phyloP scores from a whole-genome alignment of 2,113 vertebrate species.

The Craseonycteris thonglongyai region DNA sequence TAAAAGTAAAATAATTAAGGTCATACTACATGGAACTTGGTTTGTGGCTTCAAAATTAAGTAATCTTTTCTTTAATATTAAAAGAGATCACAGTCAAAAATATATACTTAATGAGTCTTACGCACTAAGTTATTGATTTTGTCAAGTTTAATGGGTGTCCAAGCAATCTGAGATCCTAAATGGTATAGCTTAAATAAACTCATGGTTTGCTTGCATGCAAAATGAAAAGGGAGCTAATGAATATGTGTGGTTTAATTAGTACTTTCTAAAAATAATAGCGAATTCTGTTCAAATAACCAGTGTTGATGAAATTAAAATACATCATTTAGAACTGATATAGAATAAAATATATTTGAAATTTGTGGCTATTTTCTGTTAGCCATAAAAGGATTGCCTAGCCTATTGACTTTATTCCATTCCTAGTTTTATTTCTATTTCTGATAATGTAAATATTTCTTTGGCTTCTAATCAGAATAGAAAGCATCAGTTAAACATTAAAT shows the following conservation, averaged over 20 bases:
- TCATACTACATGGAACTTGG: background rate
- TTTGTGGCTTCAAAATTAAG: constrained; percentile 37
- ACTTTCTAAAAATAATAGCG: constrained; percentile 28
- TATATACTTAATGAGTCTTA: background rate
- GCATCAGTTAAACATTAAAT: constrained; percentile 11
- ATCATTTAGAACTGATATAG: constrained; percentile 1
- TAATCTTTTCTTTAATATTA: background rate
- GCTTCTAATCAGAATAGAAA: constrained; percentile 4
- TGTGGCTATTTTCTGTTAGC: background rate
- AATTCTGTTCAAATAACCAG: constrained; percentile 15
- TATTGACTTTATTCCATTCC: constrained; percentile 13
- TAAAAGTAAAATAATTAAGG: background rate
- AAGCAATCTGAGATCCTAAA: constrained; percentile 39
- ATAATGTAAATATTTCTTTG: constrained; percentile 25
- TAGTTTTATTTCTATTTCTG: constrained; percentile 12
- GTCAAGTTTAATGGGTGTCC: constrained; percentile 10
- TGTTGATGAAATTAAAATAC: background rate
- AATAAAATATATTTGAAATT: constrained; percentile 23
- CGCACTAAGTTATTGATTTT: constrained; percentile 13
- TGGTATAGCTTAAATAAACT: background rate
- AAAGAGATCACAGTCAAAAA: background rate
- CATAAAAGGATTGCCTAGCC: background rate
- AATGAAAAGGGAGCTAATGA: constrained; percentile 31
- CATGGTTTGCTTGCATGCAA: background rate
- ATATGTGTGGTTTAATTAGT: background rate